Evolutionary conservation across 2,888 invertebrate genomes (phyloP).

Genomic region (Microdon myrmicae): DNA sequence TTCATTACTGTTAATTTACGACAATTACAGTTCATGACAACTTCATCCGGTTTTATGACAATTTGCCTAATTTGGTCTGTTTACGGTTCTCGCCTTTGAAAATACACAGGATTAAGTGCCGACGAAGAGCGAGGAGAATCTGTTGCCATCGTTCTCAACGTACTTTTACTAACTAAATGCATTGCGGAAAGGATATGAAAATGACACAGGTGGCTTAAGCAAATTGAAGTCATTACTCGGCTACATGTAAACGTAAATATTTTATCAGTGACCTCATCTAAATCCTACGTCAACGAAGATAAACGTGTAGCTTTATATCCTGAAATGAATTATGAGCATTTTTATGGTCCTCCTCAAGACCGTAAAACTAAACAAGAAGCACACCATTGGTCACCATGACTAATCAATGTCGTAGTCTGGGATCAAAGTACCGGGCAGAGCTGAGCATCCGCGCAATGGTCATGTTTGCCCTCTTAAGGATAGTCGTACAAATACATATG

Average conservation of each 20-base stretch:
- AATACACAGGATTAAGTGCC: too few species aligned
- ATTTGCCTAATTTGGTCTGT: conserved; percentile 53
- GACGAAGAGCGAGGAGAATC: not conserved
- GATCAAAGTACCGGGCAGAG: too few species aligned
- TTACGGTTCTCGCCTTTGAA: conserved; percentile 48
- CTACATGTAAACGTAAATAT: conserved; percentile 32
- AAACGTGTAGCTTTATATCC: conserved; percentile 48
- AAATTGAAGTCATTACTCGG: conserved; percentile 41
- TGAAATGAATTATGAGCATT: conserved; percentile 43
- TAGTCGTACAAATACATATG: too few species aligned
- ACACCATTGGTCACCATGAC: too few species aligned
- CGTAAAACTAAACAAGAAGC: too few species aligned
- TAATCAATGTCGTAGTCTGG: too few species aligned
- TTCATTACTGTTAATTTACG: conserved; percentile 53
- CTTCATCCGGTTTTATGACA: conserved; percentile 54
- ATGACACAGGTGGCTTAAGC: conserved; percentile 48
- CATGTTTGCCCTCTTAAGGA: too few species aligned
- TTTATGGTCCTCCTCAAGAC: conserved; percentile 3
- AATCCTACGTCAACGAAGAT: conserved; percentile 53
- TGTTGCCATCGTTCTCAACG: not conserved
- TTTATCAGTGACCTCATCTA: conserved; percentile 53
- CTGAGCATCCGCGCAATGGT: too few species aligned
- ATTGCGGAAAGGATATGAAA: too few species aligned
- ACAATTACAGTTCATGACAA: conserved; percentile 54
- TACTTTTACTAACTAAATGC: not conserved